Base-by-base conservation (phyloP, 2,888 invertebrate genomes). In the Meandrusa payeni region DNA sequence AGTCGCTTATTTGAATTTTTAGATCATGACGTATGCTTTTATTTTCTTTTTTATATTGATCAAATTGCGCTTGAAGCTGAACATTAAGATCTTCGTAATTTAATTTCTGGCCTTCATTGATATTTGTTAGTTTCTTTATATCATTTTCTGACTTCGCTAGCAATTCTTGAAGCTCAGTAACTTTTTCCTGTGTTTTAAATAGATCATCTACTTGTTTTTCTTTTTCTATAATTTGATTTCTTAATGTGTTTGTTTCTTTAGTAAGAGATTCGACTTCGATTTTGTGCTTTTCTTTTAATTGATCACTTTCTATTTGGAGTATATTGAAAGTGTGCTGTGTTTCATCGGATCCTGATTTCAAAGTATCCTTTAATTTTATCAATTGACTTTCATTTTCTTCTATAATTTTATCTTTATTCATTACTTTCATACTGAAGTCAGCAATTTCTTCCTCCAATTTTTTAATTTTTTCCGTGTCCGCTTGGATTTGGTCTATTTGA, bases 1-100 rank as follows among this genome's bases (percentile, higher is more conserved):
- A 76, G 10, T 78, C 92, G 48, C 91, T 90, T 44, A 94, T 64
- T 59, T 90, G 91, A 11, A 77, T 67, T 54, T 86, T 75, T 1
- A 93, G 64, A 27, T 90, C 89, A 37, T 83, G 80, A 52, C 86
- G 86, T 20, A 88, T 77, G 40, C 75, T 76, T 61, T 91, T 90
- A 46, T 70, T 77, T 47, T 87, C 81, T 46, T 73, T 81, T 54
- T 81, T 88, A 34, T 74, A 74, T 56, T 86, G 81, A 40, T 87
- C 86, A 52, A 73, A 81, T 42, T 83, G 78, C 5, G 56, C 41
- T 55, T 85, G 81, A 43, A 88, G 47, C 52, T 88, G 82, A 48
- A 75, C 79, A 52, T 83, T 83, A 23, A 88, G 66, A 52, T 85
- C 87, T 60, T 88, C 87, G 44, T 86, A 85, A 55, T 89, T 88